Conservation (phyloP, 2,797 vertebrate species). For the Paramormyrops hopkinsi region DNA sequence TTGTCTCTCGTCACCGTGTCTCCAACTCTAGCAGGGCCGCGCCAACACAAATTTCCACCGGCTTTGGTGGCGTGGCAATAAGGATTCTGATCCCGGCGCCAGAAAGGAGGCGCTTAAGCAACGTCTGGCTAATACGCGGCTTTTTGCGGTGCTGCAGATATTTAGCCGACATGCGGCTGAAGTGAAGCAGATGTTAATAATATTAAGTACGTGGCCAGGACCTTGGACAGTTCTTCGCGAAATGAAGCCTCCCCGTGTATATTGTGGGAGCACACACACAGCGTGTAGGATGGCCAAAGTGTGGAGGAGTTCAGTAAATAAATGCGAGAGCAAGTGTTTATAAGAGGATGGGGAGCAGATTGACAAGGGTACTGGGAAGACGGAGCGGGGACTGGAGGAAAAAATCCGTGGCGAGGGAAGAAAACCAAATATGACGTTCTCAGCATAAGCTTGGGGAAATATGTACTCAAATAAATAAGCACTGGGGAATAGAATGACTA, state of each 20-base stretch:
- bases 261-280: background rate
- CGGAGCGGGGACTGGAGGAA: background rate
- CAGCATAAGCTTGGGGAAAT: conserved; percentile 3
- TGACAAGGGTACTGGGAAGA: background rate
- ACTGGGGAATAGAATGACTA: background rate
- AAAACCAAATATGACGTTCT: background rate
- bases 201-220: background rate
- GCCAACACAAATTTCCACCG: background rate
- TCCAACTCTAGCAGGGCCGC: background rate
- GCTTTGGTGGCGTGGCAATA: background rate
- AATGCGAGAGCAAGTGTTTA: background rate
- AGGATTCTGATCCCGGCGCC: background rate
- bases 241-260: background rate
- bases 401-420: background rate
- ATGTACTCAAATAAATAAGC: background rate
- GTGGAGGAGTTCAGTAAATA: background rate
- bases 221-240: background rate
- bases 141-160: background rate
- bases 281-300: background rate
- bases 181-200: background rate
- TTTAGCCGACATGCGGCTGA: background rate
- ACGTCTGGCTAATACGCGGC: too few relatives aligned
- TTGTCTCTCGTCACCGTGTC: background rate
- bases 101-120: background rate
- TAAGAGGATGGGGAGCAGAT: background rate